phyloP scores from a whole-genome alignment of 2,113 vertebrate genomes.

The Aplodontia rufa region DNA sequence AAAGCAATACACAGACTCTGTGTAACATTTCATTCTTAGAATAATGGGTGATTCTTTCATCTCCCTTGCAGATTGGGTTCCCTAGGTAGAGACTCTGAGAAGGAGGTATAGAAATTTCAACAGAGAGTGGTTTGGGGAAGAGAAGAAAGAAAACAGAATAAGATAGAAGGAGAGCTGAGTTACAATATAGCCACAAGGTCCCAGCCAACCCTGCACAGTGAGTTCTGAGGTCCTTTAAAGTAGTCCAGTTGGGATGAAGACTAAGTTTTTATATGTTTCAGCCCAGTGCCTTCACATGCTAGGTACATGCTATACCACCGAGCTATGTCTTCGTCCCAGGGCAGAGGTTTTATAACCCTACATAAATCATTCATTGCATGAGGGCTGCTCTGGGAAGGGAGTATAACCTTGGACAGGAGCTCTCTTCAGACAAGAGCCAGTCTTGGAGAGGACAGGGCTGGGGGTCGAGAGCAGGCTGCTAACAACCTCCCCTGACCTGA shows the following conservation, averaged over 20 bases:
- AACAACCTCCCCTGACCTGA: neutral
- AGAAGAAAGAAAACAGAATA: neutral
- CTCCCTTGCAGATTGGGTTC: neutral
- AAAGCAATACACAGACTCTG: neutral
- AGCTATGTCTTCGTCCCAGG: neutral
- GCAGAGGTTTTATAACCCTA: neutral
- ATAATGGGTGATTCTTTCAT: neutral
- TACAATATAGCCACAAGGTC: neutral
- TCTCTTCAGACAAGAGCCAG: neutral
- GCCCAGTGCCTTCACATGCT: too few species aligned
- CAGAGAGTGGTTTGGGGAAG: neutral
- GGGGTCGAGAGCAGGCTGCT: neutral
- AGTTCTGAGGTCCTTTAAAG: neutral
- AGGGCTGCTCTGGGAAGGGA: neutral
- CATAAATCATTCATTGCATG: neutral
- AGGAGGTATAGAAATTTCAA: neutral
- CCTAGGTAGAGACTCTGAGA: neutral
- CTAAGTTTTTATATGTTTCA: neutral
- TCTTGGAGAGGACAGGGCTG: neutral
- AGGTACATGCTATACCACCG: neutral
- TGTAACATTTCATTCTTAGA: neutral
- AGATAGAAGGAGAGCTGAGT: too few species aligned
- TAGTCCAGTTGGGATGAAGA: neutral
- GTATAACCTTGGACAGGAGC: neutral
- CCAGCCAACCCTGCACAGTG: neutral